phyloP scores from a whole-genome alignment of 1,140 invertebrate genomes.

The Rhynchophorus ferrugineus region DNA sequence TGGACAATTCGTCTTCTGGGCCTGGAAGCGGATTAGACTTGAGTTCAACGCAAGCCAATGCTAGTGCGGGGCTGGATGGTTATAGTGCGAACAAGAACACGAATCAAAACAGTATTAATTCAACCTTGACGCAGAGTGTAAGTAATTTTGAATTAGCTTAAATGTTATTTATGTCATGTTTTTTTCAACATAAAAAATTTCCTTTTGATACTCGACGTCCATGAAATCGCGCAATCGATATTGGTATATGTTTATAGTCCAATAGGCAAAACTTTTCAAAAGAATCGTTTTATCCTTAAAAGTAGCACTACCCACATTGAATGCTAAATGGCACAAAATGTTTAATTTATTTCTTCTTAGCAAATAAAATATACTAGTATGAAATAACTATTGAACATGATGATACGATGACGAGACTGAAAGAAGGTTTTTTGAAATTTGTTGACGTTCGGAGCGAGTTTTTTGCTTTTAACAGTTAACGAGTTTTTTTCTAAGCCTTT shows the following conservation, averaged over 20 bases:
- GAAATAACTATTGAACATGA: too few relatives aligned
- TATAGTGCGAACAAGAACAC: slow-evolving; percentile 33
- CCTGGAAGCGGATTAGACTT: slow-evolving; percentile 31
- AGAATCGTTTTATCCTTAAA: too few relatives aligned
- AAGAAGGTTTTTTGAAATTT: background rate
- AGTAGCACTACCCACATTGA: too few relatives aligned
- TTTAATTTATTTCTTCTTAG: too few relatives aligned
- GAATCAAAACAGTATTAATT: slow-evolving; percentile 40
- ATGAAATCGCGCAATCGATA: too few relatives aligned
- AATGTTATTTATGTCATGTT: background rate
- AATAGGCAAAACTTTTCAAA: too few relatives aligned
- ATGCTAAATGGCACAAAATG: too few relatives aligned
- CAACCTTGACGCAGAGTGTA: slow-evolving; percentile 38
- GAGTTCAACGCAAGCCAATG: slow-evolving; percentile 23
- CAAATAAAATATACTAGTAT: too few relatives aligned
- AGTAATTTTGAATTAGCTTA: slow-evolving; percentile 22
- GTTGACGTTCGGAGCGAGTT: background rate
- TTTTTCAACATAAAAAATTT: too few relatives aligned
- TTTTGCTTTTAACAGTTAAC: background rate
- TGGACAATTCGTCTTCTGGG: slow-evolving; percentile 24
- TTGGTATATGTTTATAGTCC: background rate
- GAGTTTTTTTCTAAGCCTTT: background rate
- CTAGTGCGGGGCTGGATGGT: slow-evolving; percentile 29
- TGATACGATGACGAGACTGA: slow-evolving; percentile 9
- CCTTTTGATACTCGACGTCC: too few relatives aligned